Evolutionary conservation across 2,888 invertebrate genomes (phyloP).

Genomic region (Lithophane leautieri): DNA sequence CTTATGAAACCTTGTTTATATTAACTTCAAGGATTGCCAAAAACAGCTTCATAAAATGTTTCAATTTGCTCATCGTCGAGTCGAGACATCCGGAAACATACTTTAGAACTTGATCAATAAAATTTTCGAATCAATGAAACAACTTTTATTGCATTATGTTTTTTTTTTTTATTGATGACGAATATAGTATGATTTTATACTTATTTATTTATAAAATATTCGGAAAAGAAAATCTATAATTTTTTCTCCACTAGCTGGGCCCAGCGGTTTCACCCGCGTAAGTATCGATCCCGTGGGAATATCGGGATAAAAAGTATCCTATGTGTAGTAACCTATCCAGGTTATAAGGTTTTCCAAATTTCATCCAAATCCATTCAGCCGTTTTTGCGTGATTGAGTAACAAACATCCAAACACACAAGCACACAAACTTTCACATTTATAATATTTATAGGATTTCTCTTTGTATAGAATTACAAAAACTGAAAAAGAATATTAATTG

Average conservation of each 20-base stretch:
- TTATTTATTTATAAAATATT: background rate
- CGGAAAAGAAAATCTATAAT: background rate
- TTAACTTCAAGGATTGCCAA: constrained; percentile 24
- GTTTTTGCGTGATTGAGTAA: no score
- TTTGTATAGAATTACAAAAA: background rate
- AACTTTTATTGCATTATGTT: background rate
- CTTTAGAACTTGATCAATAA: constrained; percentile 32
- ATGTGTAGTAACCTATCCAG: no score
- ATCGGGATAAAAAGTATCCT: no score
- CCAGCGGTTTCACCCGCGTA: no score
- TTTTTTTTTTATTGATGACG: constrained; percentile 1
- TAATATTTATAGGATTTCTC: no score
- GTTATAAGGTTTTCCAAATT: no score
- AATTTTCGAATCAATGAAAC: constrained; percentile 26
- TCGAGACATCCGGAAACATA: constrained; percentile 27
- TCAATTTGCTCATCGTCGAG: constrained; percentile 8
- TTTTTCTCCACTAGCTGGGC: no score
- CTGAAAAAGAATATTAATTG: background rate
- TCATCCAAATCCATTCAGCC: no score
- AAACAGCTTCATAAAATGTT: constrained; percentile 3
- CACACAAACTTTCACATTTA: no score
- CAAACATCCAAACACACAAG: no score
- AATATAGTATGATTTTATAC: background rate
- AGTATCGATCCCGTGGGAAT: no score
- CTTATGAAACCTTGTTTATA: constrained; percentile 5